Evolutionary conservation across 2,113 vertebrate genomes (phyloP).

Genomic region (Sebastes schlegelii): DNA sequence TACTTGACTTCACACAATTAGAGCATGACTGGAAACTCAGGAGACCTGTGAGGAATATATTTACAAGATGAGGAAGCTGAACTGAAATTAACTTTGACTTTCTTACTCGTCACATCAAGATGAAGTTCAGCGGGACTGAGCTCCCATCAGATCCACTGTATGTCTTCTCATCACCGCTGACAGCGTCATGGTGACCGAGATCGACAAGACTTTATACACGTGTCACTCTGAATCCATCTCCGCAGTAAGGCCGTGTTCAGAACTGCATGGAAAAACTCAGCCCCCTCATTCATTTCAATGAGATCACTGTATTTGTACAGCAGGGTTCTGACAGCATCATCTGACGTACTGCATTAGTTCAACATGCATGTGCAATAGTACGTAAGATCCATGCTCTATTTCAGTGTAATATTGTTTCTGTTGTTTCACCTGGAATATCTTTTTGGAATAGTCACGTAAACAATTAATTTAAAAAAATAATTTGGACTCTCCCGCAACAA

Average conservation of each 20-base stretch:
- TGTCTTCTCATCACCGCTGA: conserved; percentile 36
- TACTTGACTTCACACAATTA: conserved; percentile 25
- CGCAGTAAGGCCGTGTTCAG: background rate
- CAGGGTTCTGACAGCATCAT: no score
- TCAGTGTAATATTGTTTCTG: no score
- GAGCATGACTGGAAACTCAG: conserved; percentile 1
- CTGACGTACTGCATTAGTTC: no score
- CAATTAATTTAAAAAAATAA: no score
- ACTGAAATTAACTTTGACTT: conserved; percentile 29
- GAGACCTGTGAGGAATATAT: conserved; percentile 17
- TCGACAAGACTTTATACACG: conserved; percentile 23
- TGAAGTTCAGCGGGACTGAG: conserved; percentile 7
- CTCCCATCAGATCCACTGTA: conserved; percentile 35
- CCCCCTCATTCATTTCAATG: no score
- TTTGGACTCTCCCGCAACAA: no score
- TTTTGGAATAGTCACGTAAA: no score
- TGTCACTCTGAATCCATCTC: conserved; percentile 51
- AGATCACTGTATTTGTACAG: no score
- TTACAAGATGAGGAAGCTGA: background rate
- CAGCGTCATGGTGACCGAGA: conserved; percentile 31
- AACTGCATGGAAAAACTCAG: conserved; percentile 5
- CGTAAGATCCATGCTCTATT: no score
- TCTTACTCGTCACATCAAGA: conserved; percentile 27
- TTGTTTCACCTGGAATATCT: no score
- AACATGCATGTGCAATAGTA: no score